Evolutionary conservation across 2,797 vertebrate species (phyloP).

Genomic region (Microhierax caerulescens): DNA sequence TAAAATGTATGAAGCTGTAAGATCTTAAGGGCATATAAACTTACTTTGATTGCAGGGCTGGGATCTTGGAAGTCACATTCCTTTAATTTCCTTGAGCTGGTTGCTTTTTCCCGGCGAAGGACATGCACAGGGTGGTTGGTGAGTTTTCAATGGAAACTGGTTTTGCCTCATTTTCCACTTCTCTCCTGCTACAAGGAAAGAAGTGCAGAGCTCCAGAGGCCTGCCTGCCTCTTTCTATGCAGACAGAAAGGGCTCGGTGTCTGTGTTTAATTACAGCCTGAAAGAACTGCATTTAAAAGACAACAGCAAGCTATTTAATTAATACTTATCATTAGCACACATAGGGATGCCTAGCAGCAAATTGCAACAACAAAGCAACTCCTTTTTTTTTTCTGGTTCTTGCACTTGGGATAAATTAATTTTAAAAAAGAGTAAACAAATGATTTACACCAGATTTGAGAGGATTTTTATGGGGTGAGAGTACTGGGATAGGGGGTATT

Average conservation of each 20-base stretch:
- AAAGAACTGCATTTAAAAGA: constrained; percentile 72
- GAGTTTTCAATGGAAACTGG: constrained; percentile 56
- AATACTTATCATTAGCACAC: constrained; percentile 73
- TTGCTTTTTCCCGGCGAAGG: neutral
- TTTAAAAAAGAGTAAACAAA: neutral
- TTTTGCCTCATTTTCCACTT: constrained; percentile 66
- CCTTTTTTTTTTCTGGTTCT: neutral
- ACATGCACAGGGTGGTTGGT: neutral
- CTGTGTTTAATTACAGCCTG: constrained; percentile 74
- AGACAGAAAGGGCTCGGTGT: constrained; percentile 69
- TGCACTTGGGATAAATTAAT: constrained; percentile 22
- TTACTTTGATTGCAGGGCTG: constrained; percentile 43
- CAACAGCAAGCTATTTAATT: constrained; percentile 71
- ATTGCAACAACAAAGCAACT: constrained; percentile 69
- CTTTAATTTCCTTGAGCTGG: constrained; percentile 42
- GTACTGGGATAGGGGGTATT: neutral
- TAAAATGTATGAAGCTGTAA: constrained; percentile 32
- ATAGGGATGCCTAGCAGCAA: constrained; percentile 70
- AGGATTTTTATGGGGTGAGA: neutral
- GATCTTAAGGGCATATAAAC: constrained; percentile 41
- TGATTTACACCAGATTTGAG: neutral
- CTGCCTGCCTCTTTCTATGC: constrained; percentile 43
- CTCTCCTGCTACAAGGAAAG: constrained; percentile 51
- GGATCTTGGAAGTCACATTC: constrained; percentile 37
- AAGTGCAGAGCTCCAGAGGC: constrained; percentile 8